Conservation (phyloP, 2,797 vertebrate species). For the Fratercula arctica region DNA sequence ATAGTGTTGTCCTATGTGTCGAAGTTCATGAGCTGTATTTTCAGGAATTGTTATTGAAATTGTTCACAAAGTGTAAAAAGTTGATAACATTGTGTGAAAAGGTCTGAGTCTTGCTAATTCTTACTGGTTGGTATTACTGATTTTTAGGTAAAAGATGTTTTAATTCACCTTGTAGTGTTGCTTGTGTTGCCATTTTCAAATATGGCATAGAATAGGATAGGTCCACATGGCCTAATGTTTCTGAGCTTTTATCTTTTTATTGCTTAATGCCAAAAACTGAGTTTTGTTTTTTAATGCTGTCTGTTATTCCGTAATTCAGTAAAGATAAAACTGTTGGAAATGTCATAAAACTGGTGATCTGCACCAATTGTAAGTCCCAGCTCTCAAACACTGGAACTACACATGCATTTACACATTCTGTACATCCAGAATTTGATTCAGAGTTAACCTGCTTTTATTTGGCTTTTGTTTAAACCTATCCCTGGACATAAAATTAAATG, state of each 20-base stretch:
- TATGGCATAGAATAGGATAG: neutral
- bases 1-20: neutral
- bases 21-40: neutral
- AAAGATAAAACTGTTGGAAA: neutral
- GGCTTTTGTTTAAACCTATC: neutral
- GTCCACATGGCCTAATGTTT: neutral
- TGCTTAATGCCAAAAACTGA: neutral
- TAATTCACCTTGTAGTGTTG: neutral
- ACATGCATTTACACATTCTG: neutral
- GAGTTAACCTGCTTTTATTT: neutral
- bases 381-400: neutral
- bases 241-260: neutral
- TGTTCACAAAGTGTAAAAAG: neutral
- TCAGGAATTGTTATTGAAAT: neutral
- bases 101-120: neutral
- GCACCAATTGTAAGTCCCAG: neutral
- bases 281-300: neutral
- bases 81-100: neutral
- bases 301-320: neutral
- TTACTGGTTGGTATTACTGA: neutral
- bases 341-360: neutral
- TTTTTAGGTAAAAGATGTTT: neutral
- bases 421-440: neutral
- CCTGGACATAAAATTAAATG: neutral
- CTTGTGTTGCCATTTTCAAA: slow-evolving; percentile 1